Conservation (phyloP, 2,888 invertebrate species). For the Ellobium chinense region DNA sequence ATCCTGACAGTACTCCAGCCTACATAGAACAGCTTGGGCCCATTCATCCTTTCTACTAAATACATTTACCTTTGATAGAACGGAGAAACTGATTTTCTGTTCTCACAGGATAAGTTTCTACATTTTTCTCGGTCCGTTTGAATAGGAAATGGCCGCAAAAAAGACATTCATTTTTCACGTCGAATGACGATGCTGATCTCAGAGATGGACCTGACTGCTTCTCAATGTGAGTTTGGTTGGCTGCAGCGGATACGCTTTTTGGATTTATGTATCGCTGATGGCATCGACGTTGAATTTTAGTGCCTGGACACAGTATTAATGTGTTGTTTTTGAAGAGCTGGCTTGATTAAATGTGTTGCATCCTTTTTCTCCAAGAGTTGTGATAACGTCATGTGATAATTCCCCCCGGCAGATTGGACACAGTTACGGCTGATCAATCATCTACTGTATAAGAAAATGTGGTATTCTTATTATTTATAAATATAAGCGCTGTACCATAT, state of each 20-base stretch:
- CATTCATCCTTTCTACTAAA: not conserved
- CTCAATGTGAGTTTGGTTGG: not conserved
- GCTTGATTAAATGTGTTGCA: not conserved
- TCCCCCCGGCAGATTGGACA: not conserved
- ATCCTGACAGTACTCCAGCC: not conserved
- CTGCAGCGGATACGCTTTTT: not conserved
- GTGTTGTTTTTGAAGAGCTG: not conserved
- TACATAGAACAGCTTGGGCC: not conserved
- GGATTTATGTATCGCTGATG: not conserved
- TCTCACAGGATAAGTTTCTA: not conserved
- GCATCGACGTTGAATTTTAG: not conserved
- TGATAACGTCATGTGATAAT: not conserved
- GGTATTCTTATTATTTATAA: too few relatives aligned
- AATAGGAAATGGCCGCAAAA: not conserved
- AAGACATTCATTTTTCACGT: not conserved
- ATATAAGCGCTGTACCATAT: too few relatives aligned
- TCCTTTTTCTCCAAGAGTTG: not conserved
- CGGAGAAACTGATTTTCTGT: not conserved
- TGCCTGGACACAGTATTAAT: not conserved
- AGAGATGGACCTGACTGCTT: not conserved
- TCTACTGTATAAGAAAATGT: too few relatives aligned
- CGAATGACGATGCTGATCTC: not conserved
- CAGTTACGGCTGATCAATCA: not conserved
- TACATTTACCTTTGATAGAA: not conserved
- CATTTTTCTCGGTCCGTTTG: not conserved